Percentiles rank a stretch among this genome's conserved stretches.
Evolutionary conservation across 2,113 vertebrate species (phyloP).

Genomic region (Chroicocephalus ridibundus): DNA sequence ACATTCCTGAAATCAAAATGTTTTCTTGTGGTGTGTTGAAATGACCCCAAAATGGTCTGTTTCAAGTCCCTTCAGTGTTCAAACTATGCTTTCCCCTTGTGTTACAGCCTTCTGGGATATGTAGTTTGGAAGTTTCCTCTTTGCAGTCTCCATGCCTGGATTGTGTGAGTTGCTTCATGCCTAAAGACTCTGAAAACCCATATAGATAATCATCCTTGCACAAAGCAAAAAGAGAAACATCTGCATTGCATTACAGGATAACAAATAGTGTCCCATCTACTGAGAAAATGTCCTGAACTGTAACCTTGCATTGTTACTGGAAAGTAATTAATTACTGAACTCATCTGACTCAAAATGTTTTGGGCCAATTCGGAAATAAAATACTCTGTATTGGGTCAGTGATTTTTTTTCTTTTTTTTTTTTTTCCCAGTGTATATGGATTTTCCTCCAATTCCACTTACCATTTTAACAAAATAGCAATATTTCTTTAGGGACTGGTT

Average conservation of each 20-base stretch:
- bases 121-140: constrained; percentile 21
- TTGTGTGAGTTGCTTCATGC: background rate
- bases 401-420: too few species aligned
- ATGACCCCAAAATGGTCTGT: background rate
- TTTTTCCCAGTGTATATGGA: background rate
- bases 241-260: constrained; percentile 18
- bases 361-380: background rate
- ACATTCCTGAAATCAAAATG: constrained; percentile 40
- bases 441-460: background rate
- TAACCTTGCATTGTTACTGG: background rate
- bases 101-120: constrained; percentile 21
- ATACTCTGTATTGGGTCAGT: background rate
- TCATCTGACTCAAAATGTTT: constrained; percentile 13
- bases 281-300: background rate
- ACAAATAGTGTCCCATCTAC: constrained; percentile 36
- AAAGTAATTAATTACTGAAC: constrained; percentile 20
- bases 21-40: constrained; percentile 16
- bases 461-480: background rate
- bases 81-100: background rate
- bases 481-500: background rate
- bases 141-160: background rate
- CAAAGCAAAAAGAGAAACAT: constrained; percentile 10
- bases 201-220: background rate
- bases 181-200: background rate
- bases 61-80: background rate